Evolutionary conservation across 2,797 vertebrate genomes (phyloP), one percentile per base, ranked within the genome.

Genomic region (Sebastes jordani): DNA sequence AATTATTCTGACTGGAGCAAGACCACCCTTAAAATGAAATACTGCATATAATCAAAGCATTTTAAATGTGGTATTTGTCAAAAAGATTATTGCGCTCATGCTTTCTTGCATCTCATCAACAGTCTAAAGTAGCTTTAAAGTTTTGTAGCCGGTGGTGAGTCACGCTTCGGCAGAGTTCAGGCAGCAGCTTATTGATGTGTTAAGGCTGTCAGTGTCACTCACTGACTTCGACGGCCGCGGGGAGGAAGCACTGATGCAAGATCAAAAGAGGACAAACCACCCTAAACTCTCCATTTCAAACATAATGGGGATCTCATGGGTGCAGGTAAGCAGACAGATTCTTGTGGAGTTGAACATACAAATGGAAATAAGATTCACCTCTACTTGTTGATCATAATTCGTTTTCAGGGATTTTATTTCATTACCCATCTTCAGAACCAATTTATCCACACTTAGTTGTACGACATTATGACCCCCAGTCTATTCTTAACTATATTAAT

Each of bases 211-310:
- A 18, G 78, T 75, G 83, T 78, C 79, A 79, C 68, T 88, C 76
- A 42, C 46, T 66, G 70, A 80, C 73, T 84, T 81, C 32, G 27
- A n/a, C 27, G 23, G 60, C 71, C 62, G 71, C 36, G 14, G 59
- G 78, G 46, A 61, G 69, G 71, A 56, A 85, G 64, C 62, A 75
- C 59, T 61, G 71, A 89, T 78, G 64, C 75, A 64, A 66, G 49
- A 83, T 86, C 64, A 78, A 76, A 82, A 75, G 85, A 72, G 63
- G 65, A 82, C 25, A 82, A 83, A 75, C 68, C 55, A 56, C 56
- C 55, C 29, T 30, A 70, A 88, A 78, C 63, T 86, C 75, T 60
- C 42, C 46, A 68, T 79, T 79, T 85, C 54, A 63, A 88, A 79
- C 46, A 74, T 72, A 86, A 80, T 72, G 52, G 59, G 38, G 4